Evolutionary conservation across 1,140 invertebrate species (phyloP).

Genomic region (Lordiphosa stackelbergi): DNA sequence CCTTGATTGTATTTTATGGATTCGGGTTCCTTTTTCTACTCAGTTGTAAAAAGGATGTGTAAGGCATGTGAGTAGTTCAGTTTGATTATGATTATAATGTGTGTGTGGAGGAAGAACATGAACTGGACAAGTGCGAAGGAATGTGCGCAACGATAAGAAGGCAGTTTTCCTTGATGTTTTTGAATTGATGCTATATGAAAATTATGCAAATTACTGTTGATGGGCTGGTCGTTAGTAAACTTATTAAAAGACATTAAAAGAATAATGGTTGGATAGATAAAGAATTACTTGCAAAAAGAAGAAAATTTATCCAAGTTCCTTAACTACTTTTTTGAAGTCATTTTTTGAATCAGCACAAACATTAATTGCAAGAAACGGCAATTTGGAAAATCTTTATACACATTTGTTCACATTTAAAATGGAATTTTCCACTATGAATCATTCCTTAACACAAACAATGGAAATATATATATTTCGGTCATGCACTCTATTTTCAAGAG

Average conservation of each 20-base stretch:
- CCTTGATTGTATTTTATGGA: conserved; percentile 73
- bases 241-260: too few relatives aligned
- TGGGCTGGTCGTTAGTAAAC: too few relatives aligned
- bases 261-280: background rate
- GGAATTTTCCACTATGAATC: background rate
- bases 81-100: conserved; percentile 68
- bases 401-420: background rate
- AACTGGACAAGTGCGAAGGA: background rate
- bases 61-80: conserved; percentile 27
- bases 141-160: too few relatives aligned
- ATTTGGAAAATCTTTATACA: background rate
- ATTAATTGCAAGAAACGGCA: too few relatives aligned
- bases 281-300: too few relatives aligned
- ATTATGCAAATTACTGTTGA: conserved; percentile 56
- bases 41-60: too few relatives aligned
- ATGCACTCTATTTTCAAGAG: background rate
- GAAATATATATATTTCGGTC: background rate
- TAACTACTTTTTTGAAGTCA: too few relatives aligned
- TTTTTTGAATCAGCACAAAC: too few relatives aligned
- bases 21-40: conserved; percentile 29
- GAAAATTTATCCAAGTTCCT: too few relatives aligned
- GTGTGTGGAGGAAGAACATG: conserved; percentile 20
- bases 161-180: conserved; percentile 19
- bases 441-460: background rate
- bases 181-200: conserved; percentile 45